Evolutionary conservation across 2,797 vertebrate species (phyloP).

Genomic region (Chelon labrosus): DNA sequence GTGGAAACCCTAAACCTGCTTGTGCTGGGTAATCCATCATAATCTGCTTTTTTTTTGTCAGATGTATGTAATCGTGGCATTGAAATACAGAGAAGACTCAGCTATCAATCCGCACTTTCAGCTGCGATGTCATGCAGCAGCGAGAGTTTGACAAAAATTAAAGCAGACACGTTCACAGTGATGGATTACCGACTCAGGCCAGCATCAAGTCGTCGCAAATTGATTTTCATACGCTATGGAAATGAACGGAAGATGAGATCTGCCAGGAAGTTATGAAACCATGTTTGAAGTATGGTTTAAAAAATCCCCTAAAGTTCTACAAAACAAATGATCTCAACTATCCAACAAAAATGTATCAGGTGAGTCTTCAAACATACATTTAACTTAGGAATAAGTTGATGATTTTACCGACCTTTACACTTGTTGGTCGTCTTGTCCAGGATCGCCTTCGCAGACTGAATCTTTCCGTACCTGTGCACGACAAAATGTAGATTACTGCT

Average conservation of each 20-base stretch:
- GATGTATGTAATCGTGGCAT: constrained; percentile 22
- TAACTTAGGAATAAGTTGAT: background rate
- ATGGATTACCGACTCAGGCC: constrained; percentile 27
- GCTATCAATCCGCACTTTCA: constrained; percentile 19
- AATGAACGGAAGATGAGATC: constrained; percentile 4
- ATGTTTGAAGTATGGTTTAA: background rate
- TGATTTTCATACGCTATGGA: constrained; percentile 35
- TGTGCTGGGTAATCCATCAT: constrained; percentile 41
- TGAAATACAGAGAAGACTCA: constrained; percentile 16
- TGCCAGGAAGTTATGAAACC: constrained; percentile 11
- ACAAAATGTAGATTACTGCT: constrained; percentile 41
- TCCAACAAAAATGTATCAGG: background rate
- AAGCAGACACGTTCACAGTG: constrained; percentile 18
- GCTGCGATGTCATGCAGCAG: background rate
- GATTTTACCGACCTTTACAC: constrained; percentile 93
- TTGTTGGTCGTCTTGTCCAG: constrained; percentile 99
- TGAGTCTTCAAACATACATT: background rate
- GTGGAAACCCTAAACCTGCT: constrained; percentile 24
- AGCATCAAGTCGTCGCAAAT: constrained; percentile 8
- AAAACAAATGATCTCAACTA: background rate
- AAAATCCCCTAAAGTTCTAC: background rate
- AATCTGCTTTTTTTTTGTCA: constrained; percentile 47
- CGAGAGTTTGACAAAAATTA: constrained; percentile 24
- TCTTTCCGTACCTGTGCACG: constrained; percentile 94
- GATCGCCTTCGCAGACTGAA: constrained; percentile 99